phyloP scores from a whole-genome alignment of 2,888 invertebrate species.

The Pantelozetes paolii region DNA sequence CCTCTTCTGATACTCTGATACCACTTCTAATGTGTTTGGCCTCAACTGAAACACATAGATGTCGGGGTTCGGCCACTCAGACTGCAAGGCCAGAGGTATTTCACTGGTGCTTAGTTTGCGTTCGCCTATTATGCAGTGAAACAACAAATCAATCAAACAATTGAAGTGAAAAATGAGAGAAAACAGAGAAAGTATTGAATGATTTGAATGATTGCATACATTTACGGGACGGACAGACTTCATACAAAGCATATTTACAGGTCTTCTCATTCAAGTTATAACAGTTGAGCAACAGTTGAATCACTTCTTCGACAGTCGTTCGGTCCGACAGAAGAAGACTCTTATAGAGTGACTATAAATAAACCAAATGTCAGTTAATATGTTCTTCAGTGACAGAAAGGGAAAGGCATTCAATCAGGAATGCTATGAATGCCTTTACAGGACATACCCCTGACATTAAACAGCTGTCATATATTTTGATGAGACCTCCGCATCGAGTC shows the following conservation, averaged over 20 bases:
- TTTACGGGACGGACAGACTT: conserved; percentile 60
- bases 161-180: conserved; percentile 12
- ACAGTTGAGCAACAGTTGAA: conserved; percentile 75
- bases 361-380: background rate
- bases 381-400: no score
- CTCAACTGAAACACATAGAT: conserved; percentile 77
- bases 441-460: conserved; percentile 70
- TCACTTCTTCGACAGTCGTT: conserved; percentile 80
- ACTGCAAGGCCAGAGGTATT: conserved; percentile 73
- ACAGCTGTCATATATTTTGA: conserved; percentile 85
- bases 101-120: conserved; percentile 82
- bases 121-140: conserved; percentile 59
- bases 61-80: conserved; percentile 60
- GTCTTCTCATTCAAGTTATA: conserved; percentile 77
- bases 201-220: conserved; percentile 46
- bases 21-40: no score
- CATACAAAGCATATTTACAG: conserved; percentile 80
- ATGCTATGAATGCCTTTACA: background rate
- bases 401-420: background rate
- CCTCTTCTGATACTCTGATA: conserved; percentile 1
- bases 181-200: conserved; percentile 12
- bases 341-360: conserved; percentile 74
- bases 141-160: conserved; percentile 31
- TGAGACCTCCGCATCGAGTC: conserved; percentile 80
- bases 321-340: conserved; percentile 80